Percentiles rank a stretch among this genome's conserved stretches.
These are phyloP conservation scores for Streptopelia turtur DNA, from an alignment of 2,797 vertebrate genomes.

Conservation along the genomic window DNA sequence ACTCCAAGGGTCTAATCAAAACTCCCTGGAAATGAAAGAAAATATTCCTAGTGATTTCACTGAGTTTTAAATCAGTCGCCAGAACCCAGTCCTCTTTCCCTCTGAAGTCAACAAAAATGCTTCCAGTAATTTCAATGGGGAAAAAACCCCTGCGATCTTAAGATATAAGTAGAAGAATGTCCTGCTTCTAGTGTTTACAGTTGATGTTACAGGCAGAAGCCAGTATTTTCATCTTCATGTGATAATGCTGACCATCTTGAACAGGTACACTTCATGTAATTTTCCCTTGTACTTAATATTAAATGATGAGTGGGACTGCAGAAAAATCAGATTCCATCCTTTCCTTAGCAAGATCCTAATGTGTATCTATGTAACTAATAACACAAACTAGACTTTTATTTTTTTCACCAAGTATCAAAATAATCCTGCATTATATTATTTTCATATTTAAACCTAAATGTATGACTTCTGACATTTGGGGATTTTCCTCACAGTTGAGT, in stretches of 20 bases:
- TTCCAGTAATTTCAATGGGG: background rate
- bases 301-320: background rate
- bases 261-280: background rate
- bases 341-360: background rate
- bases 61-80: background rate
- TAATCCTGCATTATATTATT: background rate
- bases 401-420: background rate
- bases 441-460: conserved; percentile 18
- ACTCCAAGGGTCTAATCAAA: conserved; percentile 54
- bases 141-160: background rate
- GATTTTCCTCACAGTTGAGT: conserved; percentile 46
- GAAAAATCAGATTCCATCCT: background rate
- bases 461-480: conserved; percentile 35
- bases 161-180: background rate
- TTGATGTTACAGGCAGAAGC: background rate
- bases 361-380: background rate
- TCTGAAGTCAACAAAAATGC: background rate
- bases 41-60: background rate
- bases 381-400: background rate
- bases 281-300: background rate
- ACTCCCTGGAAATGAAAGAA: background rate
- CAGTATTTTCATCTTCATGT: background rate
- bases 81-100: background rate
- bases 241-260: background rate
- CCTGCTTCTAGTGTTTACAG: background rate